Conservation (phyloP, 37 sponge, comb jelly and placozoan species). For the Amphimedon queenslandica region DNA sequence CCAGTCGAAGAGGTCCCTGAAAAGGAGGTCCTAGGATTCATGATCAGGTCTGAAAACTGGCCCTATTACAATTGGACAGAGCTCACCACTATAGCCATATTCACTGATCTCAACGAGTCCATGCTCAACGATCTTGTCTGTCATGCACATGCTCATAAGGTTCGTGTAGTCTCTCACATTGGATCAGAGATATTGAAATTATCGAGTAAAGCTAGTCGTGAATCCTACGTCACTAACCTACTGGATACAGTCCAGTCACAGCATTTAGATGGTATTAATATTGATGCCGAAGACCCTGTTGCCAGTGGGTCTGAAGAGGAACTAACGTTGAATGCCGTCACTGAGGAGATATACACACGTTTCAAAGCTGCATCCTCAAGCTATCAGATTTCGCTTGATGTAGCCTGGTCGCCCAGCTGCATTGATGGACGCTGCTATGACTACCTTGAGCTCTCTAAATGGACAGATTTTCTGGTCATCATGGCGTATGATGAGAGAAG, state of each 20-base stretch:
- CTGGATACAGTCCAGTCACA: conserved; percentile 20
- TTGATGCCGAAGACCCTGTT: conserved; percentile 70
- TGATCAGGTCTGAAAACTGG: conserved; percentile 44
- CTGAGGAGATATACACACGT: conserved; percentile 21
- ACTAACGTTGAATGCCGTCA: conserved; percentile 21
- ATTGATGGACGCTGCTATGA: conserved; percentile 82
- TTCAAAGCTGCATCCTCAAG: conserved; percentile 37
- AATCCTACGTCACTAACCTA: conserved; percentile 28
- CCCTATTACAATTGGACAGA: conserved; percentile 59
- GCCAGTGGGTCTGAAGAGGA: conserved; percentile 12
- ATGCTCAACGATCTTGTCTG: conserved; percentile 42
- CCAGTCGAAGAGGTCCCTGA: conserved; percentile 21
- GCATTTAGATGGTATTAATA: conserved; percentile 75
- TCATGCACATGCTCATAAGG: conserved; percentile 49
- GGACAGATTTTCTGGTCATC: conserved; percentile 65
- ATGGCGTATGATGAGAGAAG: conserved; percentile 92
- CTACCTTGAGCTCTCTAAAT: conserved; percentile 20
- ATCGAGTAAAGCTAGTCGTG: background rate
- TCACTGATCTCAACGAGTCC: conserved; percentile 14
- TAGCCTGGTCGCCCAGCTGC: conserved; percentile 81
- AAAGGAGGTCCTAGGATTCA: conserved; percentile 62
- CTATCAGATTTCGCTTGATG: conserved; percentile 70
- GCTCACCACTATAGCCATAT: conserved; percentile 62
- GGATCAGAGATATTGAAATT: conserved; percentile 25
- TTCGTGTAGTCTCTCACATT: conserved; percentile 52